Evolutionary conservation across 2,113 vertebrate species (phyloP).

Genomic region (Stigmatopora nigra): DNA sequence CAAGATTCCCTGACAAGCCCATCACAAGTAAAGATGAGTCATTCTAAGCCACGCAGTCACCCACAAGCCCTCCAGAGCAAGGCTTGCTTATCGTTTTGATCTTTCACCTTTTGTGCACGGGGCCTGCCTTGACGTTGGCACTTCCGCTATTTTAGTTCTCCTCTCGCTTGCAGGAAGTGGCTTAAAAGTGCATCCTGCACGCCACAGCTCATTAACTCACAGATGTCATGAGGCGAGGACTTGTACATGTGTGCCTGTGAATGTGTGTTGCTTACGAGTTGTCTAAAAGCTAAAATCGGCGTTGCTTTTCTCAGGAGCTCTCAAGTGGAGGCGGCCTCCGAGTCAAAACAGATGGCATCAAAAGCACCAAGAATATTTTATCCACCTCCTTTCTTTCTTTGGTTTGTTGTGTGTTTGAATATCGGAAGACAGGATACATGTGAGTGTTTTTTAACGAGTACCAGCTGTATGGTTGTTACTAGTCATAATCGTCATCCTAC

Average conservation of each 20-base stretch:
- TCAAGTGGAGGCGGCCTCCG: constrained; percentile 19
- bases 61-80: neutral
- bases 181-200: constrained; percentile 14
- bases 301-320: constrained; percentile 15
- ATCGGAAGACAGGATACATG: constrained; percentile 36
- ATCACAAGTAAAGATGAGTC: neutral
- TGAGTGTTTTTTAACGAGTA: constrained; percentile 28
- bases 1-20: neutral
- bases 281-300: constrained; percentile 32
- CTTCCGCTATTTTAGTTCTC: constrained; percentile 12
- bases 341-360: constrained; percentile 18
- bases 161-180: constrained; percentile 7
- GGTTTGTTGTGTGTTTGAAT: constrained; percentile 15
- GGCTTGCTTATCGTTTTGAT: neutral
- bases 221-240: constrained; percentile 21
- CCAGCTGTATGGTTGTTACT: constrained; percentile 44
- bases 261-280: constrained; percentile 7
- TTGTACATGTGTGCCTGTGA: constrained; percentile 2
- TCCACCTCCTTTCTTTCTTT: constrained; percentile 19
- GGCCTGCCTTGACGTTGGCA: neutral
- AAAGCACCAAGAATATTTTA: constrained; percentile 35
- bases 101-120: neutral
- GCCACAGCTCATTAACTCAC: constrained; percentile 44
- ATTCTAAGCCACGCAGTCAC: neutral
- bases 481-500: constrained; percentile 34